Base-by-base conservation (phyloP, 2,888 invertebrate genomes). In the Metalampra italica region DNA sequence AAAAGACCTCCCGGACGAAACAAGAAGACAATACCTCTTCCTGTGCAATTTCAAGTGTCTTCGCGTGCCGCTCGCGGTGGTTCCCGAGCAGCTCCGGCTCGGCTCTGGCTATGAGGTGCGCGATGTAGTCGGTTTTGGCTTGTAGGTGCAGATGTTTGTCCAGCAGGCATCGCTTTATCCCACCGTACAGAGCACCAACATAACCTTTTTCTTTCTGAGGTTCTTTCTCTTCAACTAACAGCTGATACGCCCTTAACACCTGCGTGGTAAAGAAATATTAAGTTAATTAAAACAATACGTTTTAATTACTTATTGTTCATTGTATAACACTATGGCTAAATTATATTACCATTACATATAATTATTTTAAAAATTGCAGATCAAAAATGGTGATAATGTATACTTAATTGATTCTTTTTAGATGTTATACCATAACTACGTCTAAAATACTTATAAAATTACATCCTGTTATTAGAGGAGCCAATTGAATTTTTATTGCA, bases 31-130 rank as follows among this genome's bases (percentile, higher is more conserved):
- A 59, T 52, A 82, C 89, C 89, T 98, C 98, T 83, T 98, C 97
- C 84, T 98, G 98, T 62, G 98, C 98, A 58, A 97, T 97, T 90
- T 98, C 98, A 64, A 98, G 85, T n/a, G 98, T 98, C 86, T 98
- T 98, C 7, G 98, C 98, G 78, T 98, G 98, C 49, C 98, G 92
- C 79, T 98, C 98, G 54, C 97, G 91, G 60, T 95, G 93, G 72
- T 95, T 94, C 30, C 96, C 97, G 58, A 96, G 92, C 43, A 97
- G 90, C 81, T 98, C 98, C 8, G 97, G 97, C 80, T 98, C 97
- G 14, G 97, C 97, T 64, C 97, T 92, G 47, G 94, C 94, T 69
- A 98, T 96, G 46, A 98, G 92, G 60, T 94, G 93, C 63, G 94
- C 94, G 62, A 98, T 96, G 77, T 96, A 97, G 66, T 97, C 96